Evolutionary conservation across 2,888 invertebrate genomes (phyloP), one percentile per base, ranked within the genome.

Genomic region (Liposcelis brunnea): DNA sequence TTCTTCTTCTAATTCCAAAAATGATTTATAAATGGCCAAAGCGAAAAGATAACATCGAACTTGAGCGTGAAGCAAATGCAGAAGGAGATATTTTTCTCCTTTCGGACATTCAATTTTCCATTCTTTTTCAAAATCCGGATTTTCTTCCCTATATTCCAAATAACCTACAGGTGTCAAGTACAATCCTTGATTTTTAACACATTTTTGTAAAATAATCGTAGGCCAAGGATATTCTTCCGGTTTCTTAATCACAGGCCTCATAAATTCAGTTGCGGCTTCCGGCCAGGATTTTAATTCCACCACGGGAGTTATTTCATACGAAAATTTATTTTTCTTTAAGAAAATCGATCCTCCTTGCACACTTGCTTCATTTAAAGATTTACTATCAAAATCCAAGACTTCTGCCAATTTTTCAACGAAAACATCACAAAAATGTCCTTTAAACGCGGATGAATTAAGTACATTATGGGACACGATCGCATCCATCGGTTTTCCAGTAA

Each of bases 21-120:
- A 84, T 1, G 75, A 73, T 58, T 80, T 80, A 51, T 79, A 72
- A n/a, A 87, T 59, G 32, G 74, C 65, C 49, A 83, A 62, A 2
- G 77, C 63, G 52, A 82, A 72, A 51, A 83, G 64, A 55, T 78
- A 78, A 47, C 80, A 72, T 49, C 79, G 71, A 37, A 78, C 71
- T 55, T 86, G 86, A 1, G 77, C 70, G 56, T 75, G 74, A 1
- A 75, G 73, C 57, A 85, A 67, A 51, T 74, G 74, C 12, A 75
- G 75, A 58, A 85, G 80, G 50, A 87, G 63, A 56, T 75, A 80
- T 18, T 75, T 69, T 59, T 85, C 84, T 0, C 80, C 83, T 45
- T 76, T 74, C 0, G 83, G 82, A 56, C 84, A 86, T 34, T 72
- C 70, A 2, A 85, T 67, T 59, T 76, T 77, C 86, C 86, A 87